These are phyloP conservation scores for Holocentrus rufus DNA, from an alignment of 2,797 vertebrate genomes.

Conservation along the genomic window DNA sequence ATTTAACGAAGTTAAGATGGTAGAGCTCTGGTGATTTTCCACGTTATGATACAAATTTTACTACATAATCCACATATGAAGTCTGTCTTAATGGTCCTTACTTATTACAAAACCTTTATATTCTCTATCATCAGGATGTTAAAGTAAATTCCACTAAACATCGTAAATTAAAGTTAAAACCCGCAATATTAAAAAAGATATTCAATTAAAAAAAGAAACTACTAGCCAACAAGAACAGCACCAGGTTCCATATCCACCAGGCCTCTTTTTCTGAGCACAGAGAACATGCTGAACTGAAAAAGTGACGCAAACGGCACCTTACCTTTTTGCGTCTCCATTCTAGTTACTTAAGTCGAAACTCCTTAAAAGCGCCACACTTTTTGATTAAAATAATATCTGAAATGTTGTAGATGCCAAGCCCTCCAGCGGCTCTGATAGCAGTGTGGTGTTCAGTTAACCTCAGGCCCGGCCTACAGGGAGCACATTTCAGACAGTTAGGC, in stretches of 20 bases:
- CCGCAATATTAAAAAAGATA: too few species aligned
- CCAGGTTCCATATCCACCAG: too few species aligned
- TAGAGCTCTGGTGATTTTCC: not conserved
- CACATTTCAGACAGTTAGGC: constrained; percentile 6
- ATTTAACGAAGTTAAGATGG: constrained; percentile 3
- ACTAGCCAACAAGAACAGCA: too few species aligned
- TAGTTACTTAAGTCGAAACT: not conserved
- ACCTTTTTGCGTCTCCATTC: constrained; percentile 22
- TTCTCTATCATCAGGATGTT: too few species aligned
- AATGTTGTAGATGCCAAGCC: not conserved
- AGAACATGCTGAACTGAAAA: not conserved
- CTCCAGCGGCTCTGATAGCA: not conserved
- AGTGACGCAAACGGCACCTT: not conserved
- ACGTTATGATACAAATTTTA: not conserved
- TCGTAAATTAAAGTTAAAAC: too few species aligned
- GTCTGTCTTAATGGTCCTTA: too few species aligned
- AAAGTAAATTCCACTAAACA: too few species aligned
- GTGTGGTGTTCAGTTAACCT: not conserved
- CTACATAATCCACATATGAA: too few species aligned
- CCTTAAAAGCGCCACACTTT: too few species aligned
- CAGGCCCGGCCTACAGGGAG: constrained; percentile 22
- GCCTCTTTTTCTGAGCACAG: too few species aligned
- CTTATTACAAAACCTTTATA: not conserved
- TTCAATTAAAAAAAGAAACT: too few species aligned
- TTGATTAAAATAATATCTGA: too few species aligned